A percentile compares a stretch with the other conserved stretches of the same genome.
phyloP scores from a whole-genome alignment of 2,113 vertebrate species.

The Scomber colias region DNA sequence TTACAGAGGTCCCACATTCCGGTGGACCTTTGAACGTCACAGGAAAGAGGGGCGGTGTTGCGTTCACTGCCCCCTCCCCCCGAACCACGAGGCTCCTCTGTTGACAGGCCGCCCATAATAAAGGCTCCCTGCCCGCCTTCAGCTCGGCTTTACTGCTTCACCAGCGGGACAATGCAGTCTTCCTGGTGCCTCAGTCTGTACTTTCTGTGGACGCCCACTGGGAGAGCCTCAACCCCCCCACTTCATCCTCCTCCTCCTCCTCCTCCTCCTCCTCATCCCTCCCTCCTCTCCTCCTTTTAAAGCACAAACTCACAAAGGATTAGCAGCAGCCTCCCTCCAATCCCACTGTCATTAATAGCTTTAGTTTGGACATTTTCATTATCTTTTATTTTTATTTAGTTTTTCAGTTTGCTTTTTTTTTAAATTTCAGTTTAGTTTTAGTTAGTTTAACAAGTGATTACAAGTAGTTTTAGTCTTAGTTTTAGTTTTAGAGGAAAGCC shows the following conservation, averaged over 20 bases:
- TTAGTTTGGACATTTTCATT: too few relatives aligned
- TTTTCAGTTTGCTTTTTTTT: too few relatives aligned
- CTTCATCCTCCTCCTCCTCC: too few relatives aligned
- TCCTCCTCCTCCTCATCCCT: too few relatives aligned
- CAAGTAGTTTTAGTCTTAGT: too few relatives aligned
- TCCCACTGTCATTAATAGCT: too few relatives aligned
- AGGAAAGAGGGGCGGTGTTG: constrained; percentile 60
- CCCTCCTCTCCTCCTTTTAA: neutral
- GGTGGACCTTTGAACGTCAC: constrained; percentile 71
- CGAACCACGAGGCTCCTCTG: constrained; percentile 76
- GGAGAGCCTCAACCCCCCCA: neutral
- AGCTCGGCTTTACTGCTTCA: neutral
- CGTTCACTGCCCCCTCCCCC: constrained; percentile 59
- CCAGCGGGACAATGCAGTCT: constrained; percentile 39
- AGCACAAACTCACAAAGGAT: constrained; percentile 55
- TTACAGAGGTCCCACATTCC: constrained; percentile 69
- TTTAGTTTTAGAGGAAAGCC: too few relatives aligned
- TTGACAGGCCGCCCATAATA: constrained; percentile 72
- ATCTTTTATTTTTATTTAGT: too few relatives aligned
- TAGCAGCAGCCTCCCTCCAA: constrained; percentile 24
- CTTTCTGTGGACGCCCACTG: neutral
- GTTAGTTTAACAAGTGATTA: too few relatives aligned
- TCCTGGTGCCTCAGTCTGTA: neutral
- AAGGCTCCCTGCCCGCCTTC: constrained; percentile 8
- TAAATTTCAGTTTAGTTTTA: too few relatives aligned